phyloP scores from a whole-genome alignment of 2,113 vertebrate species.

The Probosciger aterrimus region DNA sequence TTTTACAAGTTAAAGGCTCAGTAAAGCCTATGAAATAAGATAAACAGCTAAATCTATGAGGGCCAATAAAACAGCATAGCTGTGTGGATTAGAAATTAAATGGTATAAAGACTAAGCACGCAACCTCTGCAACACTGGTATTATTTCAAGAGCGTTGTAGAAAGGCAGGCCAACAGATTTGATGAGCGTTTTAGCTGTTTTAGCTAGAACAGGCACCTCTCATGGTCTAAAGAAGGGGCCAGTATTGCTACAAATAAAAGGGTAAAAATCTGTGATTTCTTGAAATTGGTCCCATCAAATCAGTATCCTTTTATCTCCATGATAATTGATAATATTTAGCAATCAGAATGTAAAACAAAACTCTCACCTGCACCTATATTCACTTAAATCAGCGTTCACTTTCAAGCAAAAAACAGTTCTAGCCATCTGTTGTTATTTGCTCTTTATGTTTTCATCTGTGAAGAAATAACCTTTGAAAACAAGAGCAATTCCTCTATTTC shows the following conservation, averaged over 20 bases:
- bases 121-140: background rate
- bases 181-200: background rate
- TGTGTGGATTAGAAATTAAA: background rate
- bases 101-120: background rate
- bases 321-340: background rate
- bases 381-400: background rate
- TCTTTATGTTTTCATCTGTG: background rate
- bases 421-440: background rate
- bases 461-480: background rate
- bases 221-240: background rate
- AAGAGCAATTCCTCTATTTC: background rate
- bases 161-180: background rate
- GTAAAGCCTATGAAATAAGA: background rate
- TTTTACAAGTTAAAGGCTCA: conserved; percentile 41
- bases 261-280: background rate
- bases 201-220: background rate
- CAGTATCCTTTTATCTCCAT: background rate
- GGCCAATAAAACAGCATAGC: background rate
- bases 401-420: background rate
- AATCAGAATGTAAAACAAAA: background rate
- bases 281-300: background rate
- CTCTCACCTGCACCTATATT: background rate
- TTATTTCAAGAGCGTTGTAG: background rate
- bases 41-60: background rate
- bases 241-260: background rate